A percentile compares a stretch with the other conserved stretches of the same genome.
Evolutionary conservation across 2,113 vertebrate genomes (phyloP).

Genomic region (Lophochroa leadbeateri): DNA sequence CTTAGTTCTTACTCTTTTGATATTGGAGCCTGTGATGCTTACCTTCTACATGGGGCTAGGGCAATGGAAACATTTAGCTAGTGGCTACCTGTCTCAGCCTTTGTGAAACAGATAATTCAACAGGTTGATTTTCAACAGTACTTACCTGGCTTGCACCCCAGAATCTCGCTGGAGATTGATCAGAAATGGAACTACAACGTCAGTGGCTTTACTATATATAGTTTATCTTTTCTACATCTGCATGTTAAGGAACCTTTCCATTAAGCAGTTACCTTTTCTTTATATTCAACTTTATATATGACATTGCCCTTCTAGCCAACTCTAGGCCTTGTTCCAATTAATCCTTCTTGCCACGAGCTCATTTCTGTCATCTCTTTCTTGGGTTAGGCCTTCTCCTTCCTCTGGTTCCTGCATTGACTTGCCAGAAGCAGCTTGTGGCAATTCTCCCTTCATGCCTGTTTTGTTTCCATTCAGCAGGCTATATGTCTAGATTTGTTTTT

Average conservation of each 20-base stretch:
- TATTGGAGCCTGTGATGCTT: background rate
- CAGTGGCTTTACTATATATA: accelerated
- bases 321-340: background rate
- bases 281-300: background rate
- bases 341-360: background rate
- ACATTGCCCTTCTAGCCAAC: background rate
- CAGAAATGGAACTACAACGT: background rate
- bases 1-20: background rate
- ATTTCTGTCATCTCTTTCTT: background rate
- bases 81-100: background rate
- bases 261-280: background rate
- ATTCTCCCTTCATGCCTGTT: background rate
- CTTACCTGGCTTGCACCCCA: background rate
- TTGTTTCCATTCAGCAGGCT: background rate
- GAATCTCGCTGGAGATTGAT: background rate
- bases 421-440: background rate
- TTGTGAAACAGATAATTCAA: background rate
- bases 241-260: background rate
- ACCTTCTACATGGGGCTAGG: background rate
- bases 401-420: background rate
- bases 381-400: background rate
- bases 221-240: background rate
- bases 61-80: background rate
- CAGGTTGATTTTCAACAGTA: background rate
- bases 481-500: background rate